Evolutionary conservation across 2,888 invertebrate species (phyloP).

Genomic region (Phasia obesa): DNA sequence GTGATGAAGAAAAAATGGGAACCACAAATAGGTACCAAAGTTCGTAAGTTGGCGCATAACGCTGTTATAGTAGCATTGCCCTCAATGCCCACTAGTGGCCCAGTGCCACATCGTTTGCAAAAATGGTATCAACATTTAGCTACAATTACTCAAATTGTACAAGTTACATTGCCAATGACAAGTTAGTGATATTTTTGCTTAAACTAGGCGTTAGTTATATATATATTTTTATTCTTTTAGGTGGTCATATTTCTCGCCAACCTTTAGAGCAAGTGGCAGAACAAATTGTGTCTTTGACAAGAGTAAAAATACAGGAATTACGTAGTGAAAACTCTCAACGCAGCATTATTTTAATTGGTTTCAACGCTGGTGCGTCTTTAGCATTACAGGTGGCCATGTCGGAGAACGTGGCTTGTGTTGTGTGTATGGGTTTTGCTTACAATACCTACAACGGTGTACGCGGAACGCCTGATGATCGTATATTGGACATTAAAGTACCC

Average conservation of each 20-base stretch:
- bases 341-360: conserved; percentile 90
- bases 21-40: conserved; percentile 87
- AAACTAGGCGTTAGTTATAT: neutral
- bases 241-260: conserved; percentile 78
- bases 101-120: conserved; percentile 84
- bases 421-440: conserved; percentile 91
- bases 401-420: conserved; percentile 88
- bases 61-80: conserved; percentile 87
- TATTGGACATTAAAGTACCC: conserved; percentile 88
- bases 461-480: conserved; percentile 89
- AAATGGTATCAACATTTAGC: conserved; percentile 88
- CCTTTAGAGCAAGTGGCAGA: conserved; percentile 84
- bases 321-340: conserved; percentile 86
- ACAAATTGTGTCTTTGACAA: conserved; percentile 86
- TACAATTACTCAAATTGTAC: conserved; percentile 87
- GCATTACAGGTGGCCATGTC: conserved; percentile 89
- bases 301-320: conserved; percentile 88
- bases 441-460: conserved; percentile 88
- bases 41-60: conserved; percentile 87
- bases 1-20: conserved; percentile 87
- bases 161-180: conserved; percentile 78
- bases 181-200: conserved; percentile 72
- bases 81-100: conserved; percentile 83
- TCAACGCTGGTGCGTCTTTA: conserved; percentile 89
- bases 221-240: conserved; percentile 65